Evolutionary conservation across 2,888 invertebrate genomes (phyloP), one percentile per base, ranked within the genome.

Genomic region (Heteropelma amictum): DNA sequence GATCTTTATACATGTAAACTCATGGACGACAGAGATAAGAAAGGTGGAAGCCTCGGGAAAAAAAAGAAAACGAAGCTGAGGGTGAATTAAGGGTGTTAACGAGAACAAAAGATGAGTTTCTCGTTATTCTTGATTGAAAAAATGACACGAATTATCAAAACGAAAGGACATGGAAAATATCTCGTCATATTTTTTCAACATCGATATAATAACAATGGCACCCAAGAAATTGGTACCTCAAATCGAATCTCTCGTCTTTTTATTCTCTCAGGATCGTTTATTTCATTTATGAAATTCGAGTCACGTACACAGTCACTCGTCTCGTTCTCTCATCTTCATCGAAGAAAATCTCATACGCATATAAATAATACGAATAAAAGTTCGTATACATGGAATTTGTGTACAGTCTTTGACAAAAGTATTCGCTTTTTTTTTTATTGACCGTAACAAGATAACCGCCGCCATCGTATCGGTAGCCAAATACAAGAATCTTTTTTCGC

Each of bases 181-280:
- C 26, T 35, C 8, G 33, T 3, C 23, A 12, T 8, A 14, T 26
- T 33, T n/a, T 49, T 38, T 35, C 53, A n/a, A n/a, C n/a, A n/a
- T n/a, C n/a, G n/a, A n/a, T n/a, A n/a, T n/a, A n/a, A n/a, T n/a
- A n/a, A n/a, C n/a, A n/a, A n/a, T n/a, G n/a, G n/a, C n/a, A n/a
- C n/a, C n/a, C n/a, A n/a, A n/a, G n/a, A n/a, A n/a, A n/a, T n/a
- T n/a, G n/a, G n/a, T n/a, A n/a, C n/a, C n/a, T n/a, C n/a, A n/a
- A n/a, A n/a, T n/a, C n/a, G n/a, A n/a, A n/a, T 45, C 60, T 26
- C 35, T 49, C 17, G 19, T 38, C 19, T 42, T 40, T 28, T 12
- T 42, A 6, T 19, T 77, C 77, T 76, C 79, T n/a, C n/a, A n/a
- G n/a, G 72, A 61, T 65, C 51, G 71, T 78, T 64, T 73, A 45